Evolutionary conservation across 2,113 vertebrate genomes (phyloP).

Genomic region (Nycticryphes semicollaris): DNA sequence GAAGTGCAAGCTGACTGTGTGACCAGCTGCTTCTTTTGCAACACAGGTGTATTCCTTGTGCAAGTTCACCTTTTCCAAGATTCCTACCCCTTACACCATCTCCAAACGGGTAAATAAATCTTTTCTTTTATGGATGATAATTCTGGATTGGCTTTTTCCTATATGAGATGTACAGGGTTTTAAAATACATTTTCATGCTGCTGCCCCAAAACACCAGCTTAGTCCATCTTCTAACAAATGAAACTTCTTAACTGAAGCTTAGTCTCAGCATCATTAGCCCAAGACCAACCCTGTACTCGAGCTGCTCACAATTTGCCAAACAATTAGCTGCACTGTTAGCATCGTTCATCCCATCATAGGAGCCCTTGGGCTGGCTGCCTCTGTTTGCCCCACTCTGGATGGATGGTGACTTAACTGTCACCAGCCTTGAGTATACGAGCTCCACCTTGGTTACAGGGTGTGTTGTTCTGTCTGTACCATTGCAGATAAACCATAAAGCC

Average conservation of each 20-base stretch:
- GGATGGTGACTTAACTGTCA: background rate
- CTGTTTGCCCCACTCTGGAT: background rate
- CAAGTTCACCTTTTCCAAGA: conserved; percentile 96
- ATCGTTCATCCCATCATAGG: background rate
- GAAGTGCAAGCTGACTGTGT: background rate
- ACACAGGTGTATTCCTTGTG: conserved; percentile 90
- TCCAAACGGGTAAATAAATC: conserved; percentile 86
- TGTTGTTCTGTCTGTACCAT: background rate
- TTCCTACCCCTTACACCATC: conserved; percentile 89
- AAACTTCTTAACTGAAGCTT: background rate
- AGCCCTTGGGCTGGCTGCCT: background rate
- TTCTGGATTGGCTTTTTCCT: background rate
- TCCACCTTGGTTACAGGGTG: background rate
- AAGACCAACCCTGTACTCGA: background rate
- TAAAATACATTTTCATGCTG: background rate
- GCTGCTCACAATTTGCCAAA: background rate
- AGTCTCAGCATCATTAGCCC: background rate
- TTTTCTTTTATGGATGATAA: background rate
- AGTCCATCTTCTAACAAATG: background rate
- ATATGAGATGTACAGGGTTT: background rate
- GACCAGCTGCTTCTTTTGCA: background rate
- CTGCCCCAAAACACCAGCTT: background rate
- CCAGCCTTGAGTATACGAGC: background rate
- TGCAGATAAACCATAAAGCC: background rate
- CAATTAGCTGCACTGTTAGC: background rate